phyloP scores from a whole-genome alignment of 1,140 invertebrate genomes.

The Proctacanthus coquilletti region DNA sequence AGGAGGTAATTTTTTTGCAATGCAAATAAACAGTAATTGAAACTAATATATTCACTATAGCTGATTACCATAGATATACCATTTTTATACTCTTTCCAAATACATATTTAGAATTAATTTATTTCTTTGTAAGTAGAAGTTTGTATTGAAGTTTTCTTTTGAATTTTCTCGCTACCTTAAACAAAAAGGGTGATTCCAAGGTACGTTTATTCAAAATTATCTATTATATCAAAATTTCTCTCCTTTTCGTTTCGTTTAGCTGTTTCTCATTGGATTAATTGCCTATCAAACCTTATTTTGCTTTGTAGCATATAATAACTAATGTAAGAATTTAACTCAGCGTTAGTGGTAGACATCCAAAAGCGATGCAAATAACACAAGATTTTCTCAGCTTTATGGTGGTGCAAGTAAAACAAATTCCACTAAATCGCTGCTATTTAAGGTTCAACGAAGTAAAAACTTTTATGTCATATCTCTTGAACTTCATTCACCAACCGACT shows the following conservation, averaged over 20 bases:
- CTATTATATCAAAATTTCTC: background rate
- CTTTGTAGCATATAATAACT: background rate
- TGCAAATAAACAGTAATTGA: slow-evolving; percentile 5
- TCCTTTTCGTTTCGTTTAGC: background rate
- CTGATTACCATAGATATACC: background rate
- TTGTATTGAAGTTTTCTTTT: slow-evolving; percentile 2
- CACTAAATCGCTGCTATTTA: too few species aligned
- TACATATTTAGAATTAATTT: too few species aligned
- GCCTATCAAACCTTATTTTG: background rate
- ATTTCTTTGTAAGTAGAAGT: too few species aligned
- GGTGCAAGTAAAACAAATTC: too few species aligned
- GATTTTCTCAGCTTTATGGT: too few species aligned
- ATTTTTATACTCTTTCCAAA: background rate
- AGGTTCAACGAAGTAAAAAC: too few species aligned
- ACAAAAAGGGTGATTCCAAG: slow-evolving; percentile 9
- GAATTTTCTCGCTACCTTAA: slow-evolving; percentile 1
- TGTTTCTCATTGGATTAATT: background rate
- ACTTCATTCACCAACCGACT: too few species aligned
- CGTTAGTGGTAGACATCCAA: too few species aligned
- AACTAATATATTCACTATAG: background rate
- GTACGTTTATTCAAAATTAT: slow-evolving; percentile 6
- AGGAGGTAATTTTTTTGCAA: slow-evolving; percentile 59
- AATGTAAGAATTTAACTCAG: too few species aligned
- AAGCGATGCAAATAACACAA: too few species aligned
- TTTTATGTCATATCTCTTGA: too few species aligned